A percentile compares a stretch with the other conserved stretches of the same genome.
phyloP scores from a whole-genome alignment of 2,113 vertebrate genomes.

The Scalopus aquaticus region DNA sequence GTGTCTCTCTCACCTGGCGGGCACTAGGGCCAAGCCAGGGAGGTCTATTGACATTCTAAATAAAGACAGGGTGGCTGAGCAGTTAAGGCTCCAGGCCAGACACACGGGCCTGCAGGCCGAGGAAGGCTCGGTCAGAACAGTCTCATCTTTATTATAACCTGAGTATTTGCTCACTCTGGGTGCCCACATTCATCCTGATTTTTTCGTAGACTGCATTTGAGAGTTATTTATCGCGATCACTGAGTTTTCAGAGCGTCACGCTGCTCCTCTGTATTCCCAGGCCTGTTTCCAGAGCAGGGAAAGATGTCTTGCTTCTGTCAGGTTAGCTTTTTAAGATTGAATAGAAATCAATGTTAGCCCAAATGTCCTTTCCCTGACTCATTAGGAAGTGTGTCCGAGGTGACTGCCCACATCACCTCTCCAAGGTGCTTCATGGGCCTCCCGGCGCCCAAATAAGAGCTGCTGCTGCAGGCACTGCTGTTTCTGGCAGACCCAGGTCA shows the following conservation, averaged over 20 bases:
- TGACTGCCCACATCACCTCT: background rate
- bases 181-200: background rate
- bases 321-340: background rate
- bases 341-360: background rate
- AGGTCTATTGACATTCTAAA: background rate
- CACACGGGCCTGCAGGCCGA: background rate
- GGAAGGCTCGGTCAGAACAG: background rate
- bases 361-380: background rate
- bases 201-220: background rate
- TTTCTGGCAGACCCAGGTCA: background rate
- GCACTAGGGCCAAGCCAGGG: background rate
- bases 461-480: background rate
- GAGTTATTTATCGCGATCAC: background rate
- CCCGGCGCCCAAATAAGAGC: constrained; percentile 17
- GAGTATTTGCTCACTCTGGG: too few species aligned
- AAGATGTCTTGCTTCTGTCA: background rate
- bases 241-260: fast-evolving
- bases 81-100: background rate
- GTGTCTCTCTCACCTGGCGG: background rate
- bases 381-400: background rate
- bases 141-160: background rate
- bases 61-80: background rate
- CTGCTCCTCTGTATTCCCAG: background rate
- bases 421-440: background rate
- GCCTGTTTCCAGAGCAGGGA: background rate